Percentiles rank a stretch among this genome's conserved stretches.
Conservation (phyloP, 2,888 invertebrate species). For the Baronia brevicornis region DNA sequence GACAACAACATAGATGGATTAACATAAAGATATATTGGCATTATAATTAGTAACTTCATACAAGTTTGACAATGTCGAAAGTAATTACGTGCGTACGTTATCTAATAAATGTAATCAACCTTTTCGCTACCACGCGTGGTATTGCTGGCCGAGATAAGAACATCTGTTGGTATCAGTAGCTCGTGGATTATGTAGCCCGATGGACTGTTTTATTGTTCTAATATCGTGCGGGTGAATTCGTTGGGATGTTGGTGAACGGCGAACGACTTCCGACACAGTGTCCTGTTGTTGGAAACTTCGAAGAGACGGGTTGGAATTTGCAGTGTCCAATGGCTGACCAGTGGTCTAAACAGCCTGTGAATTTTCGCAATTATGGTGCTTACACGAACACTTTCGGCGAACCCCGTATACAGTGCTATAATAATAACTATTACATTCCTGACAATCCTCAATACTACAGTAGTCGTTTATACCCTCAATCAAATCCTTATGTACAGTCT, state of each 20-base stretch:
- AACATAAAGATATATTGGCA: too few species aligned
- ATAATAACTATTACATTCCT: slow-evolving; percentile 29
- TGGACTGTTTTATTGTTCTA: slow-evolving; percentile 46
- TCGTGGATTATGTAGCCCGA: slow-evolving; percentile 58
- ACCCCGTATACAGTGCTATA: slow-evolving; percentile 44
- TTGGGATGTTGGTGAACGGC: slow-evolving; percentile 48
- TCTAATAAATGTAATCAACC: slow-evolving; percentile 55
- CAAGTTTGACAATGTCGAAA: slow-evolving; percentile 12
- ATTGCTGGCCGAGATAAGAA: slow-evolving; percentile 53
- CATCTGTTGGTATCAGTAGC: slow-evolving; percentile 66
- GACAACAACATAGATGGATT: too few species aligned
- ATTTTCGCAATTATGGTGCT: slow-evolving; percentile 36
- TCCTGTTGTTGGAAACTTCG: slow-evolving; percentile 39
- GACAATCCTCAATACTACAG: slow-evolving; percentile 34
- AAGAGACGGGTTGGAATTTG: slow-evolving; percentile 45
- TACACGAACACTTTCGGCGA: slow-evolving; percentile 30
- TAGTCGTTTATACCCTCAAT: slow-evolving; percentile 19
- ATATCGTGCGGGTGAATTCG: slow-evolving; percentile 22
- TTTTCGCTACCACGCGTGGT: slow-evolving; percentile 59
- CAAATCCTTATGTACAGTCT: slow-evolving; percentile 29
- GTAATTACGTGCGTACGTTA: slow-evolving; percentile 31
- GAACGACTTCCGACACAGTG: slow-evolving; percentile 40
- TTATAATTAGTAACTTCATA: too few species aligned
- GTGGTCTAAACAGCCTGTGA: slow-evolving; percentile 39
- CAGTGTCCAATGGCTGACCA: slow-evolving; percentile 50